These are phyloP conservation scores for Tinamus major DNA, from an alignment of 2,797 vertebrate species.

Conservation along the genomic window DNA sequence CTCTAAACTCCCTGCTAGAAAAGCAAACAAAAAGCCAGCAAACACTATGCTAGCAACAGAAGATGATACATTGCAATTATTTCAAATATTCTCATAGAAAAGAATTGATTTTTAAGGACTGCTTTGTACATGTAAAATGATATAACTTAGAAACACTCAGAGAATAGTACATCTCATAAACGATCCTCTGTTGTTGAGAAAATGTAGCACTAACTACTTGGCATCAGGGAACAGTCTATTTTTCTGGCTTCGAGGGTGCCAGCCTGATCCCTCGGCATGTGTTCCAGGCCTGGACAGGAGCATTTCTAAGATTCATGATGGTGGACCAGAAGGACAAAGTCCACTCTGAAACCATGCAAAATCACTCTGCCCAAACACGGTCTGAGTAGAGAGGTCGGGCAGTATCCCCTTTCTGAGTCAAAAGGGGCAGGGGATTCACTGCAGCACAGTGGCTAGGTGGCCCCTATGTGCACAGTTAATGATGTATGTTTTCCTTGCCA, in stretches of 20 bases:
- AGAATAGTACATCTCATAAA: neutral
- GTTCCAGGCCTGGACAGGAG: neutral
- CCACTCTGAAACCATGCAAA: neutral
- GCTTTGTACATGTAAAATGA: neutral
- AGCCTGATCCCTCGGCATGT: neutral
- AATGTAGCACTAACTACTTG: neutral
- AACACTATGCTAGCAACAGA: neutral
- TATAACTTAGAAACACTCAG: neutral
- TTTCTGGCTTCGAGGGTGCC: neutral
- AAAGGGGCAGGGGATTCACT: neutral
- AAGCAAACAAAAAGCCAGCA: neutral
- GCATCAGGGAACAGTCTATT: neutral
- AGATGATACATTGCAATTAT: conserved; percentile 21
- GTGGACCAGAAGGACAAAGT: neutral
- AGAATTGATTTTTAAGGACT: neutral
- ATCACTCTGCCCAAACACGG: neutral
- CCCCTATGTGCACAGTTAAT: neutral
- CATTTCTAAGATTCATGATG: neutral
- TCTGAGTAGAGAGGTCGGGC: neutral
- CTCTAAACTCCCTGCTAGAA: conserved; percentile 37
- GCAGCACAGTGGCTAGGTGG: neutral
- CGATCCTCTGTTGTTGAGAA: neutral
- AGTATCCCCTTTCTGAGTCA: neutral
- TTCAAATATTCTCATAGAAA: neutral
- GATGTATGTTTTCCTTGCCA: neutral